These are phyloP conservation scores for Synergus itoensis DNA, from an alignment of 2,888 invertebrate species.

Conservation along the genomic window DNA sequence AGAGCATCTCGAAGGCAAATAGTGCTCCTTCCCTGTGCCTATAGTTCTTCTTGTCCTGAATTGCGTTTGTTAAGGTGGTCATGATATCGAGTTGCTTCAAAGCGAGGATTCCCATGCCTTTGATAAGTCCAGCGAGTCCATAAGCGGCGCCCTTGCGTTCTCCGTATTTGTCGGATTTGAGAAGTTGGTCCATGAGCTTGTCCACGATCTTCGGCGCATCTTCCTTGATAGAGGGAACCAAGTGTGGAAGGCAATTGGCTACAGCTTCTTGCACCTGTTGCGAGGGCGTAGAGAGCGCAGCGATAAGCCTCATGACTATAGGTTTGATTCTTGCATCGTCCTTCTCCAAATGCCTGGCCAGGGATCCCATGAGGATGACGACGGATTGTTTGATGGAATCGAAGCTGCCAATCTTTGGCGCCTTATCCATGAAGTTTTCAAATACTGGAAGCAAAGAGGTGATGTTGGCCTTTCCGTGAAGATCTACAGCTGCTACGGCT, in stretches of 20 bases:
- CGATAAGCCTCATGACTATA: constrained; percentile 94
- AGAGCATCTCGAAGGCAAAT: constrained; percentile 98
- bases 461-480: constrained; percentile 90
- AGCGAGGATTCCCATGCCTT: constrained; percentile 97
- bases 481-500: constrained; percentile 93
- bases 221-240: constrained; percentile 95
- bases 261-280: constrained; percentile 99
- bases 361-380: constrained; percentile 97
- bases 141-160: constrained; percentile 97
- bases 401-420: constrained; percentile 92
- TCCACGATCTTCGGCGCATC: constrained; percentile 94
- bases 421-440: constrained; percentile 95
- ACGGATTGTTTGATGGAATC: constrained; percentile 98
- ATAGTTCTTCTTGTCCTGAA: constrained; percentile 98
- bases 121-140: constrained; percentile 97
- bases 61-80: constrained; percentile 94
- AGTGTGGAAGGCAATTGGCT: constrained; percentile 95
- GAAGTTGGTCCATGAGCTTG: constrained; percentile 90
- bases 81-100: constrained; percentile 97
- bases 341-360: constrained; percentile 97
- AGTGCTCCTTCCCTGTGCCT: constrained; percentile 96
- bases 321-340: constrained; percentile 94
- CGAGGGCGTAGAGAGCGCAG: constrained; percentile 96
- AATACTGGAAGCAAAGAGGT: constrained; percentile 91
- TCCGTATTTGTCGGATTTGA: constrained; percentile 95